Percentiles rank a stretch among this genome's conserved stretches.
phyloP scores from a whole-genome alignment of 2,113 vertebrate genomes.

The Oplegnathus fasciatus region DNA sequence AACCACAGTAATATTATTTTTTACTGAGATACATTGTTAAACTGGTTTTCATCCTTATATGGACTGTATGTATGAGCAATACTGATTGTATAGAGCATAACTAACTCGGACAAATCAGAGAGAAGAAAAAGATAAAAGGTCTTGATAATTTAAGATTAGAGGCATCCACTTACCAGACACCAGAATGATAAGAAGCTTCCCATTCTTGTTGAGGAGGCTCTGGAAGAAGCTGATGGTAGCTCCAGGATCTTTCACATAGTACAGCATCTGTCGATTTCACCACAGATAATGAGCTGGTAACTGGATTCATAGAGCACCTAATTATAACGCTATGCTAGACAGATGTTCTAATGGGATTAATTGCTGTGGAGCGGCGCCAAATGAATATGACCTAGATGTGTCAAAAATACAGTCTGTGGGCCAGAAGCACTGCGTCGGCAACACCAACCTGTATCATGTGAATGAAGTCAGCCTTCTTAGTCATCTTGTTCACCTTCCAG shows the following conservation, averaged over 20 bases:
- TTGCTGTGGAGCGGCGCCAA: conserved; percentile 35
- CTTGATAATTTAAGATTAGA: conserved; percentile 7
- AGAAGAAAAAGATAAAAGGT: not conserved
- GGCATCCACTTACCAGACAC: conserved; percentile 89
- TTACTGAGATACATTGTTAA: not conserved
- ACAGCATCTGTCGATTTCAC: conserved; percentile 86
- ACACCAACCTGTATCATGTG: conserved; percentile 93
- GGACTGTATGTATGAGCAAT: not conserved
- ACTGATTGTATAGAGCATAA: not conserved
- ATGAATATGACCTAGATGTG: conserved; percentile 61
- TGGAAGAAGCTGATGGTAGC: conserved; percentile 89
- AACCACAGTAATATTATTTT: not conserved
- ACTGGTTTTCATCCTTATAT: not conserved
- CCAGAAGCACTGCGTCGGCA: not conserved
- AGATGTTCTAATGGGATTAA: conserved; percentile 66
- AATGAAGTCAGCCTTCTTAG: conserved; percentile 92
- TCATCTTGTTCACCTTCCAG: conserved; percentile 82
- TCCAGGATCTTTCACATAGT: conserved; percentile 90
- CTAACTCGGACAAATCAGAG: not conserved
- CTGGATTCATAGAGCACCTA: conserved; percentile 43
- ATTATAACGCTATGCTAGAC: conserved; percentile 53
- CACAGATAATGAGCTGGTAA: conserved; percentile 62
- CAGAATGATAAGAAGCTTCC: conserved; percentile 90
- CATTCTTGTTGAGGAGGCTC: conserved; percentile 86
- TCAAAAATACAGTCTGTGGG: conserved; percentile 38